These are phyloP conservation scores for Oppia nitens DNA, from an alignment of 1,140 invertebrate species.

Conservation along the genomic window DNA sequence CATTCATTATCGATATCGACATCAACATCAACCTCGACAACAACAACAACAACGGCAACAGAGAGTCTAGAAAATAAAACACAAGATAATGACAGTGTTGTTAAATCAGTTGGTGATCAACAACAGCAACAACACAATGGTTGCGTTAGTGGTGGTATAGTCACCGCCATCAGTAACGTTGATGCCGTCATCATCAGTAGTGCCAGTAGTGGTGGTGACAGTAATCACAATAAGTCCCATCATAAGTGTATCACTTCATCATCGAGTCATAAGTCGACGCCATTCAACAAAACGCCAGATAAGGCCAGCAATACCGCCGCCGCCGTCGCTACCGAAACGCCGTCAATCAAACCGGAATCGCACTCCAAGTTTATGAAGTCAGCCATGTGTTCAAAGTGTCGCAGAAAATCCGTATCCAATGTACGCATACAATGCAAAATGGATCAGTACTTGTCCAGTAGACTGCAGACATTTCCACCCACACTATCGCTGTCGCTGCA, in stretches of 20 bases:
- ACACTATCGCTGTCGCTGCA: conserved; percentile 18
- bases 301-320: background rate
- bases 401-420: conserved; percentile 15
- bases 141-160: too few relatives aligned
- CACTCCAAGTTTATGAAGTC: background rate
- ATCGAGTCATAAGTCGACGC: background rate
- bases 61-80: too few relatives aligned
- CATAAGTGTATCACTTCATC: background rate
- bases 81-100: too few relatives aligned
- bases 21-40: too few relatives aligned
- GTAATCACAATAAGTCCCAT: background rate
- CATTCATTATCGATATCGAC: too few relatives aligned
- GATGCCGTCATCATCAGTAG: too few relatives aligned
- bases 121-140: too few relatives aligned
- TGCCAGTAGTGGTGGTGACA: background rate
- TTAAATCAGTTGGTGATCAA: too few relatives aligned
- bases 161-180: too few relatives aligned
- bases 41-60: too few relatives aligned
- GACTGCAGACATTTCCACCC: conserved; percentile 10
- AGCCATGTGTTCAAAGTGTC: conserved; percentile 6
- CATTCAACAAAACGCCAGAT: background rate
- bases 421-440: conserved; percentile 23
- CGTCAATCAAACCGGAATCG: background rate
- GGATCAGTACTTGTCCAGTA: conserved; percentile 17
- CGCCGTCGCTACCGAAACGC: background rate